Base-by-base conservation (phyloP, 2,888 invertebrate species). In the Clusia tigrina region DNA sequence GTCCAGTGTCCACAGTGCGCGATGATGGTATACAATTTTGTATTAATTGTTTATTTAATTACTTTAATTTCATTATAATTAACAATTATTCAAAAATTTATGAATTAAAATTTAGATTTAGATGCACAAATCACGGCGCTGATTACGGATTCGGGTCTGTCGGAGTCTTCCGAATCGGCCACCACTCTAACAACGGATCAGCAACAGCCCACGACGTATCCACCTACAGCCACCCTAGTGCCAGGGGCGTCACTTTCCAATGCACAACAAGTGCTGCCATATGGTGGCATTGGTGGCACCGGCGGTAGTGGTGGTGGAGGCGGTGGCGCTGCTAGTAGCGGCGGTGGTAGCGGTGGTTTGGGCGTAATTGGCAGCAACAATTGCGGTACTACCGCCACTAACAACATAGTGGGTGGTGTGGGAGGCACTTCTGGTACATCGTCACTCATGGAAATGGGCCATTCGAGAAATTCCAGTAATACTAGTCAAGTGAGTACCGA, bases 391-490 rank as follows among this genome's bases (percentile, higher is more conserved):
- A 80, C 74, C 17, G 59, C 67, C 6, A 6, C 58, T 46, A 38
- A 56, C 57, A 37, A 51, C 17, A 20, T 53, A 20, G 70, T 67
- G 32, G 71, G 67, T 25, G 66, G 65, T 22, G 63, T 63, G 20
- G 69, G 67, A 20, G 71, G 71, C 46, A 67, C 67, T 57, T 65
- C 73, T 26, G 76, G 73, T 61, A 78, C 76, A 55, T 77, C 79
- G 42, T 69, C 76, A 65, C 76, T 81, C 52, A 79, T 80, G 59
- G 84, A 84, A 79, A 80, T 84, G 79, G 84, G 84, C 64, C 91
- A 91, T 85, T 91, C 91, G 61, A 85, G 91, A 71, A 91, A 91
- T 86, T 91, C 91, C 71, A 91, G 91, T 81, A 91, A 91, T 85
- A 91, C 91, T 79, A 90, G 89, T 85, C 89, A 89, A 83, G 87